Evolutionary conservation across 2,888 invertebrate species (phyloP), one percentile per base, ranked within the genome.

Genomic region (Lottia gigantea): DNA sequence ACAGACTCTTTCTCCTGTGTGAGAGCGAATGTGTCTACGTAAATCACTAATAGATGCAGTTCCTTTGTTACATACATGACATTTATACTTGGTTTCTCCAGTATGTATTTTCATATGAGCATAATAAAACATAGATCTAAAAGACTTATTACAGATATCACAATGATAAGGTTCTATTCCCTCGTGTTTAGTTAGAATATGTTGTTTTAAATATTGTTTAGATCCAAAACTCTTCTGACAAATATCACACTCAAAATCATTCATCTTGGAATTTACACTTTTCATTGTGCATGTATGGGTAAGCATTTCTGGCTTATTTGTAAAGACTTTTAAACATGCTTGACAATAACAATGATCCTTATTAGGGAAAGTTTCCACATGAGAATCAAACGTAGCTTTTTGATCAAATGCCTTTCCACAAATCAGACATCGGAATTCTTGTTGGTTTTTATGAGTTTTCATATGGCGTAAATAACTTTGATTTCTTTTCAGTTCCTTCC

Each of bases 51-150:
- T 62, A 8, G 46, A 26, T 12, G 15, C 26, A 55, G 64, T 70
- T 7, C 46, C 19, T 62, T 68, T 73, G 1, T 62, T 63, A 62
- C 73, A 73, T 15, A 62, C 49, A 55, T 26, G 64, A 31, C 73
- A 73, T 45, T 55, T 49, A 46, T 55, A 71, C 47, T 62, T 62
- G 26, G 45, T 66, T n/a, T 68, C 70, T n/a, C 49, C 66, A 11
- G 31, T 63, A 14, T 63, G 64, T 11, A 26, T 26, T 31, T 16
- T 45, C 23, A 16, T 14, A n/a, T 63, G 64, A 11, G 11, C 25
- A n/a, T n/a, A 45, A 14, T 63, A 26, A 40, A 16, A 25, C n/a
- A 8, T 45, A 12, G 64, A n/a, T 19, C 7, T 63, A 16, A 63
- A 31, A 16, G 45, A 63, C 11, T 31, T 63, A 15, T 45, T 26